Evolutionary conservation across 2,797 vertebrate genomes (phyloP), one percentile per base, ranked within the genome.

Genomic region (Argentina silus): DNA sequence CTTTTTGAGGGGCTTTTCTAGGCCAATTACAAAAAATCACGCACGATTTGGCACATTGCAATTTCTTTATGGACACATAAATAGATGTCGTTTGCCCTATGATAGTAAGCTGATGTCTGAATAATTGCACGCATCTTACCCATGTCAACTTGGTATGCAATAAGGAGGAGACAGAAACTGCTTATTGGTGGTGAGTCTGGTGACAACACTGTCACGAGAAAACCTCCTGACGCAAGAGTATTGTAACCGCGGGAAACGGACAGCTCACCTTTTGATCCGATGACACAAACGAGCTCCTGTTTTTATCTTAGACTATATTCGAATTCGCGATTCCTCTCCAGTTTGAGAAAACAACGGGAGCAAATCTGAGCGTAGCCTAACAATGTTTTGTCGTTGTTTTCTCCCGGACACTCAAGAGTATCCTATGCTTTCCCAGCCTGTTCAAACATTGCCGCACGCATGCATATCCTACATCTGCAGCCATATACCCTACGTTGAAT

Each of bases 171-270:
- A 48, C n/a, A 17, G 12, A 42, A 72, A 19, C 44, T 21, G 84
- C 80, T 86, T 78, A 82, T 79, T 74, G 82, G 60, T 84, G 81
- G 87, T 83, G 91, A 88, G 80, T 36, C 27, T 36, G 27, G 87
- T 85, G 92, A 88, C 87, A 87, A 85, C 87, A 87, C 82, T 86
- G 82, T 88, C 86, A 88, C 84, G 79, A 78, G 81, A 85, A 85
- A 60, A 85, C 87, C 90, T 90, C 90, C 89, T 92, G 90, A 93
- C 86, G 90, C 93, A 93, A 93, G 87, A 88, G 88, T 75, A 78
- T 88, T 91, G 92, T 93, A 92, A 93, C 80, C 81, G 88, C 87
- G 70, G 78, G 67, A 81, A 85, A 86, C 81, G 79, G 76, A 81
- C 72, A 75, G 85, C 89, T 88, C 88, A 89, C 88, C 89, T 91